Conservation (phyloP, 2,888 invertebrate genomes). For the Cephalotes varians region DNA sequence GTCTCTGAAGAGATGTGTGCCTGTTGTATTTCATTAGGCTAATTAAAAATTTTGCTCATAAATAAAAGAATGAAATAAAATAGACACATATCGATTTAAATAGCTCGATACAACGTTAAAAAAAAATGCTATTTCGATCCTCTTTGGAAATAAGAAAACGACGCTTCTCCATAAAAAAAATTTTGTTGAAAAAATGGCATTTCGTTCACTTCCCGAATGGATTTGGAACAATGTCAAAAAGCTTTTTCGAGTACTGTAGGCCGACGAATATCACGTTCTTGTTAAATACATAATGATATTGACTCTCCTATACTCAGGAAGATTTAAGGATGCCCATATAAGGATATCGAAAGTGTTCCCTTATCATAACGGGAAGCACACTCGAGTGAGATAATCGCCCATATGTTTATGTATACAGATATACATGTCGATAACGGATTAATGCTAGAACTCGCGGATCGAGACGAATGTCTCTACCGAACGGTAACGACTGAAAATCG, state of each 20-base stretch:
- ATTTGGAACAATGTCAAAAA: constrained; percentile 39
- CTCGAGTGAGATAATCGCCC: constrained; percentile 47
- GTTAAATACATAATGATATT: constrained; percentile 51
- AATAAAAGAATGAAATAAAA: background rate
- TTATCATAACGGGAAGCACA: constrained; percentile 13
- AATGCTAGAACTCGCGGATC: constrained; percentile 56
- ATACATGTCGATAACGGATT: constrained; percentile 46
- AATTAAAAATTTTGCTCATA: background rate
- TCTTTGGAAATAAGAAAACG: background rate
- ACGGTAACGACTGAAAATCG: constrained; percentile 16
- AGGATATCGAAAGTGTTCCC: constrained; percentile 45
- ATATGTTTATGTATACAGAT: constrained; percentile 29
- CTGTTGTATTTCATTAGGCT: background rate
- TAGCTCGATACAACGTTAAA: background rate
- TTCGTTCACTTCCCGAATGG: constrained; percentile 8
- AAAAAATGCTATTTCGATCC: background rate
- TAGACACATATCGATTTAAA: background rate
- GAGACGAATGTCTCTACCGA: constrained; percentile 50
- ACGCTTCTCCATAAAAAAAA: background rate
- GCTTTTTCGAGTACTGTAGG: constrained; percentile 68
- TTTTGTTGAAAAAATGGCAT: constrained; percentile 9
- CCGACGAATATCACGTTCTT: constrained; percentile 71
- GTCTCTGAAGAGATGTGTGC: background rate
- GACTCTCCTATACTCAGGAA: constrained; percentile 47
- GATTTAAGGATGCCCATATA: constrained; percentile 53